Conservation (phyloP, 2,113 vertebrate species). For the Etia nguti region DNA sequence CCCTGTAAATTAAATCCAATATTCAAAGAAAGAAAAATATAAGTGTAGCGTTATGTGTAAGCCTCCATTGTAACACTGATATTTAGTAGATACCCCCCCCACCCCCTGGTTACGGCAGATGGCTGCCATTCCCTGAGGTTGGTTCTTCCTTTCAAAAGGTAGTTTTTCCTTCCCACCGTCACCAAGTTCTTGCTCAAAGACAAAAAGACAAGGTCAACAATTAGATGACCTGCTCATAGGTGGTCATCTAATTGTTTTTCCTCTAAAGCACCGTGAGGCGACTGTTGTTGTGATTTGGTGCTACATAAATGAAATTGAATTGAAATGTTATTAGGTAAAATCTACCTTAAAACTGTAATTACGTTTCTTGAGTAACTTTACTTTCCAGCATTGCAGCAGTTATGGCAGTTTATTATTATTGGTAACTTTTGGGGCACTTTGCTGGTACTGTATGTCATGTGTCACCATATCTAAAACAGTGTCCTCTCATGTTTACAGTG, state of each 20-base stretch:
- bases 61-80: too few species aligned
- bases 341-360: background rate
- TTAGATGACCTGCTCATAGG: background rate
- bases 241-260: background rate
- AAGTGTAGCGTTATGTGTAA: too few species aligned
- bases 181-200: background rate
- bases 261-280: background rate
- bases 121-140: background rate
- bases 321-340: background rate
- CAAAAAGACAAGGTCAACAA: background rate
- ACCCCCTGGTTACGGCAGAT: background rate
- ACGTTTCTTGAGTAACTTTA: background rate
- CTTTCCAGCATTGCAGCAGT: background rate
- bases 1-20: too few species aligned
- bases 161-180: background rate
- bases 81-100: too few species aligned
- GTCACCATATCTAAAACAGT: background rate
- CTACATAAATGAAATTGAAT: background rate
- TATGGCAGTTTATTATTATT: background rate
- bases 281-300: background rate
- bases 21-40: too few species aligned
- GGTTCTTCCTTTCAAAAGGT: background rate
- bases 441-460: background rate
- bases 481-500: background rate
- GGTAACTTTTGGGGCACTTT: background rate